phyloP scores from a whole-genome alignment of 2,888 invertebrate species.

The Uloborus plumipes region DNA sequence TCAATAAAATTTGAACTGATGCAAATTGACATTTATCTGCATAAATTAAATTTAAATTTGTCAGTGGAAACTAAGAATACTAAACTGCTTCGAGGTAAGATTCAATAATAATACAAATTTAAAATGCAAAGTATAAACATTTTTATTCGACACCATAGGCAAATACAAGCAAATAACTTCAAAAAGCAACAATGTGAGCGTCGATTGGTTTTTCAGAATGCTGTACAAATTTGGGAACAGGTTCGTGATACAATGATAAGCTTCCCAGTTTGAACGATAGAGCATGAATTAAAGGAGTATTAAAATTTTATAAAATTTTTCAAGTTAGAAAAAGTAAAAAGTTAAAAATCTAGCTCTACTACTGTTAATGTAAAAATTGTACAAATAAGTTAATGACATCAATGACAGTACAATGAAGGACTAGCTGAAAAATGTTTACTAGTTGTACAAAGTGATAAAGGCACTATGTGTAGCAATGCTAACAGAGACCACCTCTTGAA shows the following conservation, averaged over 20 bases:
- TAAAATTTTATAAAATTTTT: too few relatives aligned
- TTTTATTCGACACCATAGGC: constrained; percentile 50
- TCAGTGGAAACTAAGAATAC: too few relatives aligned
- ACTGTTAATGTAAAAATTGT: constrained; percentile 55
- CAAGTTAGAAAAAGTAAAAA: constrained; percentile 40
- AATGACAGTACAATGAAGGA: constrained; percentile 16
- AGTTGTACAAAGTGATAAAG: constrained; percentile 3
- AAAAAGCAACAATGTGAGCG: constrained; percentile 47
- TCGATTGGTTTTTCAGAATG: constrained; percentile 39
- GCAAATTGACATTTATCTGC: too few relatives aligned
- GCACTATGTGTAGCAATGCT: background rate
- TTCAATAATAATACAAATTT: constrained; percentile 19
- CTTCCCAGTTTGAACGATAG: too few relatives aligned
- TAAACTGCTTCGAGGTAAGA: background rate
- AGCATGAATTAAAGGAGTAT: too few relatives aligned
- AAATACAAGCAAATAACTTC: constrained; percentile 52
- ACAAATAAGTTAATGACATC: constrained; percentile 53
- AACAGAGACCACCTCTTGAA: background rate
- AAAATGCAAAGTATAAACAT: constrained; percentile 57
- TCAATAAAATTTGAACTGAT: too few relatives aligned
- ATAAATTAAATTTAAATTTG: too few relatives aligned
- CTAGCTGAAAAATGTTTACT: constrained; percentile 38
- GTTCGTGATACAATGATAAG: too few relatives aligned
- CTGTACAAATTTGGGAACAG: constrained; percentile 27
- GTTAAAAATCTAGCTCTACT: constrained; percentile 49